Percentiles rank a stretch among this genome's conserved stretches.
These are phyloP conservation scores for Eupsittula cactorum DNA, from an alignment of 2,113 vertebrate species.

Conservation along the genomic window DNA sequence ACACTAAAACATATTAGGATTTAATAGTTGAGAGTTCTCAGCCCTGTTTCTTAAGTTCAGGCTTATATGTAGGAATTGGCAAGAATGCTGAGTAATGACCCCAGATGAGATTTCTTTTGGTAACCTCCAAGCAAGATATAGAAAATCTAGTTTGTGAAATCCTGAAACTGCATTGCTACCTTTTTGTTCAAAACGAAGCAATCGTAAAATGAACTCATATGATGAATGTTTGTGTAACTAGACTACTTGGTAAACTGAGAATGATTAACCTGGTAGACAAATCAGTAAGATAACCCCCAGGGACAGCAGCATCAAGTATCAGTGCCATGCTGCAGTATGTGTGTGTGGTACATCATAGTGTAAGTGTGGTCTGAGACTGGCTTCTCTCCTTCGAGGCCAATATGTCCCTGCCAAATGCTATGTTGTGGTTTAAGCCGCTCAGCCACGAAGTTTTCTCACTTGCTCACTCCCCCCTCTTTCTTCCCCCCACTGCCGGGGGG, in stretches of 20 bases:
- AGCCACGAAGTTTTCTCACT: too few relatives aligned
- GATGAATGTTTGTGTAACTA: background rate
- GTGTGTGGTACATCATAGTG: too few relatives aligned
- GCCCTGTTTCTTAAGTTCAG: background rate
- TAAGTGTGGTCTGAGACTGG: background rate
- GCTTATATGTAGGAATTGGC: background rate
- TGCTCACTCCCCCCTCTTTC: too few relatives aligned
- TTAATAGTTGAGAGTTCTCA: background rate
- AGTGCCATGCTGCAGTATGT: background rate
- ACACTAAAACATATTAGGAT: background rate
- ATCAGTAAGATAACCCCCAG: background rate
- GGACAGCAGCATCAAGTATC: background rate
- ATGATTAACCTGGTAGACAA: background rate
- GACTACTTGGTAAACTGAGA: background rate
- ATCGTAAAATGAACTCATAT: background rate
- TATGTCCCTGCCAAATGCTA: background rate
- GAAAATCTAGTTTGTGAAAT: background rate
- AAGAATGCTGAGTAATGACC: background rate
- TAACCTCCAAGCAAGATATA: background rate
- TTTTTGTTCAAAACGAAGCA: background rate
- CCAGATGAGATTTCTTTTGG: background rate
- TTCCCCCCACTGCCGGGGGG: too few relatives aligned
- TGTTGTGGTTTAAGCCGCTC: too few relatives aligned
- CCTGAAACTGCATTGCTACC: background rate
- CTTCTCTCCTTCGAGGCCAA: background rate